Conservation (phyloP, 2,888 invertebrate genomes). For the Eupithecia subfuscata region DNA sequence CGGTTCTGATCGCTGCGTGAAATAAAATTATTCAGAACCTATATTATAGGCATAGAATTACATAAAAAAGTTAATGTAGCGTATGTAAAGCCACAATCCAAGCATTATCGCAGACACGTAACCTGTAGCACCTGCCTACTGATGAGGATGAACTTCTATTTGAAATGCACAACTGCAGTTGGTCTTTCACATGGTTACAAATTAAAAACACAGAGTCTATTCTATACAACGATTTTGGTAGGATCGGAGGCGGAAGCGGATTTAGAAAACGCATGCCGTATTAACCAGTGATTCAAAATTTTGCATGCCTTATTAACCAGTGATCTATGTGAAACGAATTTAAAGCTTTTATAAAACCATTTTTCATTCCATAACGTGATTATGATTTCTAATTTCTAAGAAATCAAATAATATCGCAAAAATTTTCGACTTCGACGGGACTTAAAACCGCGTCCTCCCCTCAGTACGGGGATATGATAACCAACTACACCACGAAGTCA, state of each 20-base stretch:
- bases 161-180: slow-evolving; percentile 6
- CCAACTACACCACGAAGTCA: too few species aligned
- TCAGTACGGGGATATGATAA: too few species aligned
- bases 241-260: not conserved
- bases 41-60: not conserved
- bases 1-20: not conserved
- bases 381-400: too few species aligned
- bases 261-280: not conserved
- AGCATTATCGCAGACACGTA: slow-evolving; percentile 2
- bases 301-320: too few species aligned
- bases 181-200: not conserved
- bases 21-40: not conserved
- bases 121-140: not conserved
- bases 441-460: too few species aligned
- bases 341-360: too few species aligned
- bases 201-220: not conserved
- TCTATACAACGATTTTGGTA: not conserved
- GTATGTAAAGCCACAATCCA: not conserved
- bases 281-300: not conserved
- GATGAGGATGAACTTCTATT: slow-evolving; percentile 1
- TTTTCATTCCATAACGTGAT: too few species aligned
- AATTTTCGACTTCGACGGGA: too few species aligned
- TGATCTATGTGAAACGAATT: too few species aligned
- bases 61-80: not conserved
- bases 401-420: too few species aligned